A percentile compares a stretch with the other conserved stretches of the same genome.
Conservation (phyloP, 2,888 invertebrate genomes). For the Leptopilina syphax region DNA sequence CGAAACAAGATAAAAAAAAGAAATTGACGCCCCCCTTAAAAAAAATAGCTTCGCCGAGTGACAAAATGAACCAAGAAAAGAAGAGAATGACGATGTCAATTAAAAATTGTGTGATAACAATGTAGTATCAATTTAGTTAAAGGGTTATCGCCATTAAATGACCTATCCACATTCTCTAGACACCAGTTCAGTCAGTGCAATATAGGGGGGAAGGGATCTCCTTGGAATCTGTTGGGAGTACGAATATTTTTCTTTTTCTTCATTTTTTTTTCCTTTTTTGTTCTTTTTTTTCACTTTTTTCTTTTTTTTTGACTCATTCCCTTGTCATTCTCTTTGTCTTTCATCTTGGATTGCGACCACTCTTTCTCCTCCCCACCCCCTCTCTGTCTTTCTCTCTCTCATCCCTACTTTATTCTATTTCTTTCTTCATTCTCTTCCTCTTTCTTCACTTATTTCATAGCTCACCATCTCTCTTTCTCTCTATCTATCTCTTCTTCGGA, state of each 20-base stretch:
- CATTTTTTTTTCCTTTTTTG: conserved; percentile 38
- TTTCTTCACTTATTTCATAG: conserved; percentile 42
- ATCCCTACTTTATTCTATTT: conserved; percentile 39
- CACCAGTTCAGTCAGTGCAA: conserved; percentile 46
- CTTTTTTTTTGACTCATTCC: conserved; percentile 34
- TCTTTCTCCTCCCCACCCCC: conserved; percentile 42
- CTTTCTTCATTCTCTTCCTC: conserved; percentile 47
- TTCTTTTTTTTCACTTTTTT: conserved; percentile 44
- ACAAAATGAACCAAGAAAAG: not conserved
- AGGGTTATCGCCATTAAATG: conserved; percentile 61
- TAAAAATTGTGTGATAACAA: conserved; percentile 55
- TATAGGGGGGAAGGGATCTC: conserved; percentile 49
- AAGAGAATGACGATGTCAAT: not conserved
- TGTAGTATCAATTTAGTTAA: conserved; percentile 51
- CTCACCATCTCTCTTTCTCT: conserved; percentile 37
- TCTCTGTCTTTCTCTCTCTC: conserved; percentile 44
- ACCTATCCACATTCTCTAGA: conserved; percentile 53
- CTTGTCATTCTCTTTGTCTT: conserved; percentile 29
- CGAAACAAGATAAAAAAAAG: not conserved
- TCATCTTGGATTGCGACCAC: conserved; percentile 41
- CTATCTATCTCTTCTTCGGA: conserved; percentile 58
- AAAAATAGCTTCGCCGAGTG: not conserved
- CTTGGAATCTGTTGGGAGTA: conserved; percentile 58
- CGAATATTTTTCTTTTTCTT: conserved; percentile 48
- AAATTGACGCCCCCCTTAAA: not conserved